These are phyloP conservation scores for Idaea straminata DNA, from an alignment of 2,888 invertebrate species.

Conservation along the genomic window DNA sequence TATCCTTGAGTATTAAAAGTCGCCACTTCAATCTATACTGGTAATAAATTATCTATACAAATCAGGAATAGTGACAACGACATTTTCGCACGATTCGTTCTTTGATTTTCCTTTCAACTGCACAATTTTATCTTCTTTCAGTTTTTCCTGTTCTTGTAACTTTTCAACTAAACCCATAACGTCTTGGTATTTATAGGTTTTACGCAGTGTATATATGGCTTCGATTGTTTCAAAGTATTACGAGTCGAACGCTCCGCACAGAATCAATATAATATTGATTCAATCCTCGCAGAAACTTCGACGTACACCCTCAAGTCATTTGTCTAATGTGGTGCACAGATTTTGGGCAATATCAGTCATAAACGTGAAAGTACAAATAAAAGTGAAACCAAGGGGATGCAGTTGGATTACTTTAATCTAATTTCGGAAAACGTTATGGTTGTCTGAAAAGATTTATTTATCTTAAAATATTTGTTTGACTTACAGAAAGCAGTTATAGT, in stretches of 20 bases:
- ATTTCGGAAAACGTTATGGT: not conserved
- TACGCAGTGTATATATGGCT: not conserved
- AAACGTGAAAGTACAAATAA: not conserved
- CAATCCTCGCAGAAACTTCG: not conserved
- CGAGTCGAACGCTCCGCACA: not conserved
- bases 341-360: not conserved
- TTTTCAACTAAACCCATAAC: not conserved
- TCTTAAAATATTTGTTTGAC: not conserved
- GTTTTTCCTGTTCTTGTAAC: not conserved
- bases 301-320: not conserved
- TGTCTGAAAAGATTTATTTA: slow-evolving; percentile 2
- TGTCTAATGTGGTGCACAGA: not conserved
- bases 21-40: no score
- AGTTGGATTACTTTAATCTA: not conserved
- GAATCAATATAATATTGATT: not conserved
- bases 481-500: not conserved
- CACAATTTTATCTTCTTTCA: not conserved
- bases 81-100: no score
- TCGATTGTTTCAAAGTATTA: not conserved
- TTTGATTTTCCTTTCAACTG: not conserved
- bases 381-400: slow-evolving; percentile 4
- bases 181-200: not conserved
- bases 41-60: no score
- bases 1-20: no score
- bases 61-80: no score